Conservation (phyloP, 2,797 vertebrate species). For the Amazonetta brasiliensis region DNA sequence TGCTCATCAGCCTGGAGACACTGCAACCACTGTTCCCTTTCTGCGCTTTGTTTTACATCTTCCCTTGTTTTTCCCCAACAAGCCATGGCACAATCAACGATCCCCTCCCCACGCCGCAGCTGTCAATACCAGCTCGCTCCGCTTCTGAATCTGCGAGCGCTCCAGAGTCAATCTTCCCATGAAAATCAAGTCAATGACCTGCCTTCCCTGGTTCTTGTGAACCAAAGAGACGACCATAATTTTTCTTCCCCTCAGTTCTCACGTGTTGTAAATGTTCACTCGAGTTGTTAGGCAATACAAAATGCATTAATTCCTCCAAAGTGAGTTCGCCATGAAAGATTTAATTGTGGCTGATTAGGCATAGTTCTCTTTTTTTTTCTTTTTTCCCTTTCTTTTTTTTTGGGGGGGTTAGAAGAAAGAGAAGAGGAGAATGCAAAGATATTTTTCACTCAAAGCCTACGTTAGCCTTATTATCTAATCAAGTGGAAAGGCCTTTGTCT, state of each 20-base stretch:
- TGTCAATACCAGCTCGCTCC: slow-evolving; percentile 85
- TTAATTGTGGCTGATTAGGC: slow-evolving; percentile 91
- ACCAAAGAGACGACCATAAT: slow-evolving; percentile 85
- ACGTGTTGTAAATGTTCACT: slow-evolving; percentile 87
- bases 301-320: slow-evolving; percentile 90
- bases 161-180: slow-evolving; percentile 91
- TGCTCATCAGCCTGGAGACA: slow-evolving; percentile 85
- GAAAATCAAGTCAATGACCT: slow-evolving; percentile 97
- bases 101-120: slow-evolving; percentile 82
- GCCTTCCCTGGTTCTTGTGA: slow-evolving; percentile 85
- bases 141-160: slow-evolving; percentile 83
- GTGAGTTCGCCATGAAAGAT: slow-evolving; percentile 89
- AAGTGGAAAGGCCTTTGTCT: slow-evolving; percentile 90
- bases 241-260: slow-evolving; percentile 87
- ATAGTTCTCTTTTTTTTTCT: slow-evolving; percentile 81
- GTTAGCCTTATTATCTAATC: slow-evolving; percentile 90
- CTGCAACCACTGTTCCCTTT: slow-evolving; percentile 91
- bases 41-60: slow-evolving; percentile 86
- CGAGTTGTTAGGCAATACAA: slow-evolving; percentile 86
- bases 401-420: slow-evolving; percentile 73
- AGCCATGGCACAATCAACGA: slow-evolving; percentile 85
- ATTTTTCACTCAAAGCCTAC: slow-evolving; percentile 87
- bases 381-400: slow-evolving; percentile 45
- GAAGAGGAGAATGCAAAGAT: slow-evolving; percentile 85
- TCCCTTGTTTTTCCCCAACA: slow-evolving; percentile 90